Percentiles rank a stretch among this genome's conserved stretches.
Evolutionary conservation across 2,888 invertebrate species (phyloP).

Genomic region (Eledona agricola): DNA sequence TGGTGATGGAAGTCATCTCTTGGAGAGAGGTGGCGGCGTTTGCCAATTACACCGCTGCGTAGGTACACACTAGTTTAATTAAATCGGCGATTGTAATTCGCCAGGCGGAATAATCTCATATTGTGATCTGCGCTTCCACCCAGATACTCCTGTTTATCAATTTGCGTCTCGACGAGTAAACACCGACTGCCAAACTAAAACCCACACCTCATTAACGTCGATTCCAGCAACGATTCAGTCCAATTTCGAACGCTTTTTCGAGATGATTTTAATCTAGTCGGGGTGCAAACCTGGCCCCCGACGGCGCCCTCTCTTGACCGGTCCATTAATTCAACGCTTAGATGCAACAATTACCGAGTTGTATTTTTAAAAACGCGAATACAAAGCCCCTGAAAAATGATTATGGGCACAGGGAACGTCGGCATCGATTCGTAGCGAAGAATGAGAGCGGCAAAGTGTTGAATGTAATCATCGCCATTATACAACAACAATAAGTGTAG

Average conservation of each 20-base stretch:
- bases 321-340: too few relatives aligned
- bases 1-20: constrained; percentile 32
- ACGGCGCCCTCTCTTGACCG: too few relatives aligned
- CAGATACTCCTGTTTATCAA: constrained; percentile 48
- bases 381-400: too few relatives aligned
- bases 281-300: too few relatives aligned
- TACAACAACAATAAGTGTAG: constrained; percentile 51
- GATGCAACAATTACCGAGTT: too few relatives aligned
- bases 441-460: constrained; percentile 10
- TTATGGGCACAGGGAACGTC: not conserved
- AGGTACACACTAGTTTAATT: constrained; percentile 55
- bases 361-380: too few relatives aligned
- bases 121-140: constrained; percentile 51
- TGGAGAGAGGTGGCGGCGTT: constrained; percentile 40
- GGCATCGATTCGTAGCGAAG: constrained; percentile 8
- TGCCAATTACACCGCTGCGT: constrained; percentile 53
- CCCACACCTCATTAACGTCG: constrained; percentile 30
- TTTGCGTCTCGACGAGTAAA: constrained; percentile 45
- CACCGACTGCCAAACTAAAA: constrained; percentile 34
- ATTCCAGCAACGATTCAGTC: too few relatives aligned
- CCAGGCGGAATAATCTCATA: constrained; percentile 52
- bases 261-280: too few relatives aligned
- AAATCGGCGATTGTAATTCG: constrained; percentile 57
- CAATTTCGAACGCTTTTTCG: too few relatives aligned
- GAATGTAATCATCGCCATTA: constrained; percentile 45